Evolutionary conservation across 2,113 vertebrate species (phyloP), one percentile per base, ranked within the genome.

Genomic region (Protobothrops flavoviridis): DNA sequence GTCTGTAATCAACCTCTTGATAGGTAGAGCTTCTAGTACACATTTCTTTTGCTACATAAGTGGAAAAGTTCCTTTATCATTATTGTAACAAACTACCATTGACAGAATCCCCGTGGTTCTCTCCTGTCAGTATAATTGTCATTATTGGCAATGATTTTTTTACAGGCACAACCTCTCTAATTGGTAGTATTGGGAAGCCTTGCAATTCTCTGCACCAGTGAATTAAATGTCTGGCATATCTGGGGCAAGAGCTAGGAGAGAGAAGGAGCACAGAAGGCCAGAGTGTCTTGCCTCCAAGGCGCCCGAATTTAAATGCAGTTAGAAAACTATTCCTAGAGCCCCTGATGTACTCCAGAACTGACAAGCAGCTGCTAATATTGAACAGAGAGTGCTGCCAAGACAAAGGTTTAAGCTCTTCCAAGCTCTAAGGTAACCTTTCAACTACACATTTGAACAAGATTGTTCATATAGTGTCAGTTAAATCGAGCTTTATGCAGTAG

Each of bases 121-220:
- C 64, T 93, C 86, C 90, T 92, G 86, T 93, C 93, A 87, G 21
- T 26, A 5, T 89, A 93, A 91, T 93, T 91, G 13, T 92, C 93
- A 92, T 92, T 91, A 94, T 92, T 93, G 92, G 92, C 4, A 1
- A 0, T 0, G 26, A 26, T 85, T 91, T 56, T 64, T 64, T 85
- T 94, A 61, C 39, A 64, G 91, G 93, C 85, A 33, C 88, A 95
- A 81, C 92, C 85, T 85, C 0, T 0, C 91, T 95, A 93, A 94
- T 91, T 94, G 92, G 91, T 59, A 0, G 0, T 90, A 24, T 86
- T 92, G 94, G 91, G 91, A 95, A 90, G 90, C 74, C 91, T 95
- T 87, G 7, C 88, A 85, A n/a, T 92, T 81, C 33, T 59, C 24
- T 74, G 81, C 64, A 74, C 48, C 11, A 15, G 91, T 85, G 61